Evolutionary conservation across 2,113 vertebrate genomes (phyloP).

Genomic region (Capra hircus): DNA sequence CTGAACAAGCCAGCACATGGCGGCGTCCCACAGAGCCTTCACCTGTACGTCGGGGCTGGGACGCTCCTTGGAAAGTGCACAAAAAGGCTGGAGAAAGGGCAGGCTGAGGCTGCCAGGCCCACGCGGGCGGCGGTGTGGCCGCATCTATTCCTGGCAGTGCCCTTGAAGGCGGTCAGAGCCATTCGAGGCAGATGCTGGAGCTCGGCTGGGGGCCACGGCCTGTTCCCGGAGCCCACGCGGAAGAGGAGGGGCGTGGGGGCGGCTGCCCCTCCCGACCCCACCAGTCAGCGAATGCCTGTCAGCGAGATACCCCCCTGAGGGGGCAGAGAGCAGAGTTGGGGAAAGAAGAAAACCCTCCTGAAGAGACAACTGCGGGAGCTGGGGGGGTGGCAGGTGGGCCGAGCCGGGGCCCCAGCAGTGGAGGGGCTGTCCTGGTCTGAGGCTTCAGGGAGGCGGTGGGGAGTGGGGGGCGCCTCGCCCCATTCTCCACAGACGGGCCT

Average conservation of each 20-base stretch:
- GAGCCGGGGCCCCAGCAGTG: rapidly evolving
- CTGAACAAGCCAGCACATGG: not conserved
- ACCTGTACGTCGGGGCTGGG: not conserved
- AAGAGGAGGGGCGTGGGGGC: not conserved
- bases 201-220: not conserved
- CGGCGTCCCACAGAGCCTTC: not conserved
- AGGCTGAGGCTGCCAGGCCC: constrained; percentile 53
- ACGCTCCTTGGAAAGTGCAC: not conserved
- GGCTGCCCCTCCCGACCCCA: not conserved
- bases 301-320: not conserved
- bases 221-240: not conserved
- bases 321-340: not conserved
- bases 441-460: not conserved
- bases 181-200: constrained; percentile 48
- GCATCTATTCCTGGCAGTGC: constrained; percentile 73
- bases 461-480: not conserved
- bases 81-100: constrained; percentile 33
- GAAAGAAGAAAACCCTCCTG: not conserved
- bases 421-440: not conserved
- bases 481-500: not conserved
- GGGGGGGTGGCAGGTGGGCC: no score
- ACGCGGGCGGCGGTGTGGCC: constrained; percentile 38
- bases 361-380: rapidly evolving
- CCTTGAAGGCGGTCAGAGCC: constrained; percentile 65
- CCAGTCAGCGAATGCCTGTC: not conserved